A percentile compares a stretch with the other conserved stretches of the same genome.
Conservation (phyloP, 2,888 invertebrate species). For the Entomobrya proxima region DNA sequence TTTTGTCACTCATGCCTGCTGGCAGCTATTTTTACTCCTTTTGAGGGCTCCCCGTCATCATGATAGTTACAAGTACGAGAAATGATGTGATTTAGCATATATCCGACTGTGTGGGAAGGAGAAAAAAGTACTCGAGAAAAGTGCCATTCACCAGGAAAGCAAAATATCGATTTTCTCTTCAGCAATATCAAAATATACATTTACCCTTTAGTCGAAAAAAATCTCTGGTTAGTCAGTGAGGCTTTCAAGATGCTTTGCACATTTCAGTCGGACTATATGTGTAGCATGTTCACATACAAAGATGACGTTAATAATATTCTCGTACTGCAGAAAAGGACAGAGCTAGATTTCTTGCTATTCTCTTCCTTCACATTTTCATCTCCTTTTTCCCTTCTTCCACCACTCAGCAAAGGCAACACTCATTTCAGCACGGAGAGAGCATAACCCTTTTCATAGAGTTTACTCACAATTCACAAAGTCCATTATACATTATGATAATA, state of each 20-base stretch:
- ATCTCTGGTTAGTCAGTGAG: slow-evolving; percentile 38
- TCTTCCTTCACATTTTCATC: slow-evolving; percentile 12
- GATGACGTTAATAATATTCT: neutral
- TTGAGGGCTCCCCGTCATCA: neutral
- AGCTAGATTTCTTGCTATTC: slow-evolving; percentile 47
- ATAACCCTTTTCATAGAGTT: neutral
- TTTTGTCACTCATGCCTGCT: slow-evolving; percentile 15
- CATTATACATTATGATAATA: slow-evolving; percentile 26
- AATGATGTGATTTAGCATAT: slow-evolving; percentile 47
- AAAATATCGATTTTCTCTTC: slow-evolving; percentile 63
- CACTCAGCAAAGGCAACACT: neutral
- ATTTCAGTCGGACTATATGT: neutral
- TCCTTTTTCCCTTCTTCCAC: neutral
- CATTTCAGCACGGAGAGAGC: neutral
- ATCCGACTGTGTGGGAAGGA: slow-evolving; percentile 44
- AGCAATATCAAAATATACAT: slow-evolving; percentile 45
- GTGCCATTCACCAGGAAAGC: slow-evolving; percentile 62
- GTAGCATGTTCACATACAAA: neutral
- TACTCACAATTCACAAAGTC: neutral
- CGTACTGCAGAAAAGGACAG: neutral
- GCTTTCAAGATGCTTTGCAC: neutral
- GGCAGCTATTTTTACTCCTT: slow-evolving; percentile 18
- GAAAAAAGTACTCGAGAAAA: slow-evolving; percentile 55
- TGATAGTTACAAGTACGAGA: neutral
- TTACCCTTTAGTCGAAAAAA: slow-evolving; percentile 52